Evolutionary conservation across 2,113 vertebrate species (phyloP).

Genomic region (Seriola aureovittata): DNA sequence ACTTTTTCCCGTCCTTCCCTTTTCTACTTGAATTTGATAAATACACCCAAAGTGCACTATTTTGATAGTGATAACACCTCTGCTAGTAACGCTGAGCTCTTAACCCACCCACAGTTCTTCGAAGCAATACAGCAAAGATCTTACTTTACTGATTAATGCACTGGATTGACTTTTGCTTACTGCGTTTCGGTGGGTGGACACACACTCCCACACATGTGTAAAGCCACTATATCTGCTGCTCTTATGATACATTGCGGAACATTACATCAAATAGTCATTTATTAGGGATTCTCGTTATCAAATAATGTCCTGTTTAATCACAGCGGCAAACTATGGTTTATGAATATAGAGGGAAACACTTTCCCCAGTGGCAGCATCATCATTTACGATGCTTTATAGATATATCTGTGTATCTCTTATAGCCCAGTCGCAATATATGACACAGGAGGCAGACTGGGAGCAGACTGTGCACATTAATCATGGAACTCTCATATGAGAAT

Average conservation of each 20-base stretch:
- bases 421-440: conserved; percentile 53
- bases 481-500: conserved; percentile 33
- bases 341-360: conserved; percentile 36
- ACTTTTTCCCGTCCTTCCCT: neutral
- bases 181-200: neutral
- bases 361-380: conserved; percentile 32
- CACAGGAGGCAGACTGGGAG: conserved; percentile 46
- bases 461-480: conserved; percentile 66
- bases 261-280: conserved; percentile 31
- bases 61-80: neutral
- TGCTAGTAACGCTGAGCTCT: neutral
- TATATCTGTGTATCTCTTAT: conserved; percentile 49
- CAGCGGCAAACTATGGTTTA: conserved; percentile 28
- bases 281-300: conserved; percentile 32
- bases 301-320: conserved; percentile 53
- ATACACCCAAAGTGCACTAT: neutral
- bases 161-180: neutral
- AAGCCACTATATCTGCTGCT: neutral
- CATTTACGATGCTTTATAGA: conserved; percentile 63
- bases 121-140: neutral
- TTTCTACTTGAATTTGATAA: neutral
- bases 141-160: neutral
- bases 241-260: conserved; percentile 3
- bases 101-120: neutral
- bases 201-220: neutral